Base-by-base conservation (phyloP, 2,113 vertebrate species). In the Microcebus lehilahytsara region DNA sequence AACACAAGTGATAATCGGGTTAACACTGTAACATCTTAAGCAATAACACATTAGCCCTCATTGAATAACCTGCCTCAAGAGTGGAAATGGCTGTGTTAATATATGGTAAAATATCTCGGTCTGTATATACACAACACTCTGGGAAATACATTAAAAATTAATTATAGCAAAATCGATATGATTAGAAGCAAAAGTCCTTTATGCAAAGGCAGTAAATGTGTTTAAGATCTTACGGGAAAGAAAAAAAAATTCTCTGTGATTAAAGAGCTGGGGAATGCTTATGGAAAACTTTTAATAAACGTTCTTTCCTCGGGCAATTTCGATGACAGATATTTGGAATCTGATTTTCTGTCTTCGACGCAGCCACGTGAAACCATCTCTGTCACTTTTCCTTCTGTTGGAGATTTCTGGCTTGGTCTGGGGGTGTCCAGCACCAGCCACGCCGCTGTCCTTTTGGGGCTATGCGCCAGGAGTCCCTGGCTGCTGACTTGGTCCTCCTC, bases 61-160 rank as follows among this genome's bases (percentile, higher is more conserved):
- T 87, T 96, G 95, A 97, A 93, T 74, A 78, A 87, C 89, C 51
- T 51, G 40, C 86, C 94, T 93, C 37, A 85, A 60, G 86, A 78
- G 77, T 51, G 78, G 90, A 95, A 96, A 92, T 34, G 49, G 92
- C 80, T 74, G n/a, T 85, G 87, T 64, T 92, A 95, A 92, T 34
- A 81, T 64, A 69, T 84, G 80, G 90, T 87, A 85, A 94, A 92
- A 78, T 72, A 74, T 78, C 94, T 84, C 8, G 64, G 96, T 86
- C 71, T 80, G 88, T 95, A 10, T 92, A 66, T 60, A 77, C 51
- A 83, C 85, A 90, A 74, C 85, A 78, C 85, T 72, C 94, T 96
- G 96, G 93, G 89, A 97, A 94, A 97, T 91, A 85, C 83, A 92
- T 97, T 98, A 96, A 97, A 97, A 96, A 97, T 97, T 97, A 97